Base-by-base conservation (phyloP, 2,888 invertebrate genomes). In the Malthinus seriepunctatus region DNA sequence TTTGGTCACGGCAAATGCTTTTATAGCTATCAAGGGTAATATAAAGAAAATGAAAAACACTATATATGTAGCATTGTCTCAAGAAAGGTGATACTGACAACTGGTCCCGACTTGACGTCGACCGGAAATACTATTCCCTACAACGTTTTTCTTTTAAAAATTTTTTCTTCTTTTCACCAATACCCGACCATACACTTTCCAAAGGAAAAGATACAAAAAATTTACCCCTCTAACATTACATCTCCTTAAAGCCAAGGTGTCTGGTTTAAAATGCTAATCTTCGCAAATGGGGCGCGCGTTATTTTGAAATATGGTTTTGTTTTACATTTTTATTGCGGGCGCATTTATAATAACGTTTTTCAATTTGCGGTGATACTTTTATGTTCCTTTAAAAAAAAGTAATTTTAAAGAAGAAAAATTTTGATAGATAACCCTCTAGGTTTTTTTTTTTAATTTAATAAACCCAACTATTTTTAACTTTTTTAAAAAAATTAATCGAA, bases 21-120 rank as follows among this genome's bases (percentile, higher is more conserved):
- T 89, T 89, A 90, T 87, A 88, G 88, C 86, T 86, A 85, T 84
- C 89, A 83, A 80, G 89, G 89, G 89, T 88, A 86, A 88, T 87
- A 89, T 89, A 89, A 89, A 89, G 89, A 89, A 89, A 90, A 90
- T 90, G 89, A 89, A 90, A 88, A 88, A 88, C 87, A 86, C 64
- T 63, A 69, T 67, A 77, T 73, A 75, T 76, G 75, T 76, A 73
- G 74, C 74, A 76, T 76, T 76, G 77, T 76, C 75, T 76, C 71
- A 23, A 70, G 72, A 60, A 75, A 76, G 76, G 76, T 76, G 76
- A 74, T 75, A 71, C 76, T 73, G 76, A 76, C 75, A 76, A 77
- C 73, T 73, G 71, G 71, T 71, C 69, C 70, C 65, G 63, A 70
- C 69, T 69, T 71, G 73, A 73, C 71, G 74, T 71, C 73, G 71